Percentiles rank a stretch among this genome's conserved stretches.
These are phyloP conservation scores for Ganaspis brasiliensis DNA, from an alignment of 2,888 invertebrate species.

Conservation along the genomic window DNA sequence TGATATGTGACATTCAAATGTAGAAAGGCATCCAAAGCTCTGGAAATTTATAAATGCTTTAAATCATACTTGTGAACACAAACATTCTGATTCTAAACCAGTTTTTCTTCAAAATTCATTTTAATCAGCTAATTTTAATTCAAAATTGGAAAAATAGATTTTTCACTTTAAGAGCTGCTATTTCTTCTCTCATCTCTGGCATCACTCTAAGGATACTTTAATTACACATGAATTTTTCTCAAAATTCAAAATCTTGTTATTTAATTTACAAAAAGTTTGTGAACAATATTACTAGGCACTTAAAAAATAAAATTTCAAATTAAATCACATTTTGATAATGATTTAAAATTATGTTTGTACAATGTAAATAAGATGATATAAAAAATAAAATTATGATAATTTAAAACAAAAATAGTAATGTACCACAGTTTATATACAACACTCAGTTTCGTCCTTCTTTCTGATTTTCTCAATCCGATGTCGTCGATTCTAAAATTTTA, in stretches of 20 bases:
- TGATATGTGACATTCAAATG: conserved; percentile 43
- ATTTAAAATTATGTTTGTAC: background rate
- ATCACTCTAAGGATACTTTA: background rate
- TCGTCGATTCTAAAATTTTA: background rate
- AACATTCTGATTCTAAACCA: background rate
- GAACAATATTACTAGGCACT: too few relatives aligned
- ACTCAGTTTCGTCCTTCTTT: background rate
- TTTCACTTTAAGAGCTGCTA: background rate
- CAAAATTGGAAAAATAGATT: conserved; percentile 9
- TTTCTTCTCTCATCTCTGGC: background rate
- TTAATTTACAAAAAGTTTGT: too few relatives aligned
- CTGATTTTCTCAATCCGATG: background rate
- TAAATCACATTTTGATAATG: background rate
- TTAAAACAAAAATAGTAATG: too few relatives aligned
- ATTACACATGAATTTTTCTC: background rate
- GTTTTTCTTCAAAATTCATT: background rate
- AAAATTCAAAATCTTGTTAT: too few relatives aligned
- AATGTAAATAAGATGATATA: too few relatives aligned
- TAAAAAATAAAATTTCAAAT: background rate
- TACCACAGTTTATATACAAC: background rate
- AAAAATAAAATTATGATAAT: too few relatives aligned
- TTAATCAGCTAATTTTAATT: background rate
- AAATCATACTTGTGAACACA: background rate
- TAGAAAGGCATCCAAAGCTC: conserved; percentile 36
- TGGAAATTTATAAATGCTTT: conserved; percentile 1